Evolutionary conservation across 2,113 vertebrate genomes (phyloP), one percentile per base, ranked within the genome.

Genomic region (Brachyhypopomus gauderio): DNA sequence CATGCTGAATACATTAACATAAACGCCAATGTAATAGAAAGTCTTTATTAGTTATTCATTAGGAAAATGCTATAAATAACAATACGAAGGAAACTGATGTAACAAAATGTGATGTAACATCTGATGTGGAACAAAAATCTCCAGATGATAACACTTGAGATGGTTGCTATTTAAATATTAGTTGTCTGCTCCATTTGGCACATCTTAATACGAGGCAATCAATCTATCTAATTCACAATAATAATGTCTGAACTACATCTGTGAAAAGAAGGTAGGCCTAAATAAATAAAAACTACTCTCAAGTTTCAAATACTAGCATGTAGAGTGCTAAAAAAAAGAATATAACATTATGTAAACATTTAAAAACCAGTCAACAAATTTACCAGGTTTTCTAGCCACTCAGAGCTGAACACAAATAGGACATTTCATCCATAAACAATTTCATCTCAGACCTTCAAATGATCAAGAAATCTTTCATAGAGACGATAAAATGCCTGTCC

Each of bases 1-100:
- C 36, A 77, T 52, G 36, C 36, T 76, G 1, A 45, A 55, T n/a
- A 34, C 27, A 52, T 67, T 25, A n/a, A n/a, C 30, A 59, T 58
- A 79, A 72, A 2, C 19, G 48, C n/a, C 25, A 5, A 59, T 59
- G 64, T 41, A 62, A 78, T 79, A 41, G 73, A 45, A 82, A 85
- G 8, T 58, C 58, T 82, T 82, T 79, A 85, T 85, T 85, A 59
- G 63, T 19, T 79, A n/a, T 60, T 73, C 60, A 77, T 45, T 84
- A 62, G 45, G 12, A 81, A 81, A 80, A 22, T 6, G 1, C 20
- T 6, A 34, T 58, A 75, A 27, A 78, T 34, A 78, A 59, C 45
- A 11, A 78, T 62, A 6, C 41, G 36, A 38, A 25, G 45, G 34
- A 78, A 52, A 52, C 69, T 38, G n/a, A 56, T 52, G 56, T 56